These are phyloP conservation scores for Scaptomyza parva DNA, from an alignment of 2,888 invertebrate species.

Conservation along the genomic window DNA sequence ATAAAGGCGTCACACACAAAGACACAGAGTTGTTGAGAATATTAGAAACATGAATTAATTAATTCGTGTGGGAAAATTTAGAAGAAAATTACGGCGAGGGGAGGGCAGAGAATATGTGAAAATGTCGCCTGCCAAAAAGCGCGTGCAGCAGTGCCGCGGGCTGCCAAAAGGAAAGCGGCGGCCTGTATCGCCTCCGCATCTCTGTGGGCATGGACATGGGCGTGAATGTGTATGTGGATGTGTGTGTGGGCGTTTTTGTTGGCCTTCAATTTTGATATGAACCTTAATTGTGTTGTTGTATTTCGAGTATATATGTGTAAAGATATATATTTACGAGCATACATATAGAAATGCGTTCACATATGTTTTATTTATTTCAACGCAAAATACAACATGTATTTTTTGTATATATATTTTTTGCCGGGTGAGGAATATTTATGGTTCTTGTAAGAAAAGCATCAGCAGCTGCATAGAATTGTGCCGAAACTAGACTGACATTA, in stretches of 20 bases:
- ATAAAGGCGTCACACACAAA: neutral
- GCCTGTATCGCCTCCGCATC: slow-evolving; percentile 3
- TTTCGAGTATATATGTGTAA: slow-evolving; percentile 12
- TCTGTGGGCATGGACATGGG: slow-evolving; percentile 25
- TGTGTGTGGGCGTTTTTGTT: too few species aligned
- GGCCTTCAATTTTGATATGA: slow-evolving; percentile 75
- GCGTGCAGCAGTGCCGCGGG: slow-evolving; percentile 70
- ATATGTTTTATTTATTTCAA: slow-evolving; percentile 66
- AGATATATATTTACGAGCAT: slow-evolving; percentile 41
- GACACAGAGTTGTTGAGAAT: slow-evolving; percentile 27
- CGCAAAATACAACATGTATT: slow-evolving; percentile 34
- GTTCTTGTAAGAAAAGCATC: slow-evolving; percentile 14
- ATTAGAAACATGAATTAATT: slow-evolving; percentile 60
- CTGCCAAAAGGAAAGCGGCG: slow-evolving; percentile 43
- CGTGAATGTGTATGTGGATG: too few species aligned
- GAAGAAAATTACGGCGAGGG: too few species aligned
- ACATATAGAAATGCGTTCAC: slow-evolving; percentile 49
- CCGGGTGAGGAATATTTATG: slow-evolving; percentile 52
- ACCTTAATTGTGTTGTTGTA: slow-evolving; percentile 68
- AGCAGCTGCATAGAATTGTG: slow-evolving; percentile 38
- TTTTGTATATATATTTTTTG: slow-evolving; percentile 9
- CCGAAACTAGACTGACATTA: slow-evolving; percentile 14
- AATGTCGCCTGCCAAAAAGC: slow-evolving; percentile 78
- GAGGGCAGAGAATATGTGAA: slow-evolving; percentile 34
- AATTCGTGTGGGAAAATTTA: slow-evolving; percentile 10